Evolutionary conservation across 2,113 vertebrate genomes (phyloP).

Genomic region (Corythornis madagascariensis): DNA sequence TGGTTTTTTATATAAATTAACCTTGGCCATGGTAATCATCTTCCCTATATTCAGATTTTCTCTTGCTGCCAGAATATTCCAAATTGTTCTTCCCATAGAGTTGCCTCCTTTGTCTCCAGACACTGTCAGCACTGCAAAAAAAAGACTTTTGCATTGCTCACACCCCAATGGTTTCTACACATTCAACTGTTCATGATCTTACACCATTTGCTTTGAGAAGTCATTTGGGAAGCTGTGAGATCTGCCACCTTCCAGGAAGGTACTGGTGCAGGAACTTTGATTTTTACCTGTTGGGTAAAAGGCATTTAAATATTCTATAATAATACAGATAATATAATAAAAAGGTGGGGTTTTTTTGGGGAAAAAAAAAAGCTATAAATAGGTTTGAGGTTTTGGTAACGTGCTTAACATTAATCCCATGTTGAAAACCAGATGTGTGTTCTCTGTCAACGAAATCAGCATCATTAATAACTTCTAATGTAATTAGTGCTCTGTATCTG

Average conservation of each 20-base stretch:
- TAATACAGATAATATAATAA: too few species aligned
- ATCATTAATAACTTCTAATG: background rate
- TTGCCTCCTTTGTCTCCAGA: background rate
- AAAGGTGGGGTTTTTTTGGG: too few species aligned
- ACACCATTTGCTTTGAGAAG: background rate
- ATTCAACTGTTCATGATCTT: background rate
- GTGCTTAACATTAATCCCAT: background rate
- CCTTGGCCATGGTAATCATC: background rate
- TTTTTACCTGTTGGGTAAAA: background rate
- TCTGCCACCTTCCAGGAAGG: rapidly evolving
- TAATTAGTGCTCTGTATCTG: background rate
- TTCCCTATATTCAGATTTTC: background rate
- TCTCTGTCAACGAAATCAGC: background rate
- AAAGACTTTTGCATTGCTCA: background rate
- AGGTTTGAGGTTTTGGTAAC: background rate
- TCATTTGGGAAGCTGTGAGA: background rate
- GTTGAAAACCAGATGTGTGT: background rate
- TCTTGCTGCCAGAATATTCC: background rate
- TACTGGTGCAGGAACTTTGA: background rate
- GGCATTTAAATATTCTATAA: background rate
- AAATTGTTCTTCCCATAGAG: background rate
- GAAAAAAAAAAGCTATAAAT: background rate
- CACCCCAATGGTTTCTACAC: background rate
- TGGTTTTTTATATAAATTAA: background rate
- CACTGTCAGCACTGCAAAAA: background rate